Percentiles rank a stretch among this genome's conserved stretches.
Evolutionary conservation across 2,797 vertebrate species (phyloP).

Genomic region (Galaxias olidus): DNA sequence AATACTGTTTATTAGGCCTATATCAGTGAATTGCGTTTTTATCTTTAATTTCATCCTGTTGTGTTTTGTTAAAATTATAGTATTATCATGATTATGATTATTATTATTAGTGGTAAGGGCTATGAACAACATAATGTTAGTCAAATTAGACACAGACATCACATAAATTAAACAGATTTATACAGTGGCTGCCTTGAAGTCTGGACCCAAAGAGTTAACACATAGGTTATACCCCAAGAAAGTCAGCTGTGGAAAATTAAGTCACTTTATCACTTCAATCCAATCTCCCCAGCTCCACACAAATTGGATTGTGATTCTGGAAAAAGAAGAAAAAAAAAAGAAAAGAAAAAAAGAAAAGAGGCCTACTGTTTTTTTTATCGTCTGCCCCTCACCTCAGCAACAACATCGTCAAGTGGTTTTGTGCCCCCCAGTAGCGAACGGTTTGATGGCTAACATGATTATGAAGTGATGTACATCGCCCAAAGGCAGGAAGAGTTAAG

Average conservation of each 20-base stretch:
- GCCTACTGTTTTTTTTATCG: slow-evolving; percentile 43
- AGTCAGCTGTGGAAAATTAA: slow-evolving; percentile 69
- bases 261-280: slow-evolving; percentile 75
- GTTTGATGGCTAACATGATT: slow-evolving; percentile 69
- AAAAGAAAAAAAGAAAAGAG: slow-evolving; percentile 5
- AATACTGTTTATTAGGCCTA: no score
- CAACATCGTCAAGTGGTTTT: slow-evolving; percentile 61
- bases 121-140: no score
- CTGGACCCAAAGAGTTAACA: slow-evolving; percentile 27
- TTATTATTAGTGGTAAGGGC: no score
- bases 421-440: slow-evolving; percentile 52
- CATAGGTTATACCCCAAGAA: slow-evolving; percentile 61
- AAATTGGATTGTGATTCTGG: slow-evolving; percentile 66
- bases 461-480: slow-evolving; percentile 62
- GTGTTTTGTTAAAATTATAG: no score
- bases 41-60: no score
- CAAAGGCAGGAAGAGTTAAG: slow-evolving; percentile 57
- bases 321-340: slow-evolving; percentile 10
- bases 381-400: slow-evolving; percentile 47
- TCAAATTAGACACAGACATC: no score
- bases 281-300: slow-evolving; percentile 60
- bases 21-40: no score
- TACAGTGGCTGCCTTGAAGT: no score
- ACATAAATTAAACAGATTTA: no score
- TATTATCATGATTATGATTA: no score